phyloP scores from a whole-genome alignment of 2,888 invertebrate genomes.

The Caenorhabditis drosophilae region DNA sequence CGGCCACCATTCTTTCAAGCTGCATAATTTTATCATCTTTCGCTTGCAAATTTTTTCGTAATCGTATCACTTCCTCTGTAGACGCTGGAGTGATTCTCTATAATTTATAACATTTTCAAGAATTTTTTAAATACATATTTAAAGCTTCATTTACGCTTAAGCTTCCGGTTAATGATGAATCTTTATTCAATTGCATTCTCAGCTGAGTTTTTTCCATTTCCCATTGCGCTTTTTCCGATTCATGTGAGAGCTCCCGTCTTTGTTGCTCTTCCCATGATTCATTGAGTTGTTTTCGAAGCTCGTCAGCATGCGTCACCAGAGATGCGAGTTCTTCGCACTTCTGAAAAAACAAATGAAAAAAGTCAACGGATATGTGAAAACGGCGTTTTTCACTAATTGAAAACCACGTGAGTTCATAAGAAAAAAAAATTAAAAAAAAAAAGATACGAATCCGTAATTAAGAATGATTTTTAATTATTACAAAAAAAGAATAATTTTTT shows the following conservation, averaged over 20 bases:
- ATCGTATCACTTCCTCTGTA: slow-evolving; percentile 45
- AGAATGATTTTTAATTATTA: neutral
- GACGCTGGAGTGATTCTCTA: slow-evolving; percentile 16
- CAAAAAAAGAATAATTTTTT: neutral
- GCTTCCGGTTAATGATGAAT: slow-evolving; percentile 43
- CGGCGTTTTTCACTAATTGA: neutral
- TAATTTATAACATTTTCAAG: neutral
- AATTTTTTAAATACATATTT: neutral
- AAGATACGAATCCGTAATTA: too few species aligned
- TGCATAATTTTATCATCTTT: slow-evolving; percentile 64
- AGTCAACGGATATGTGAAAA: neutral
- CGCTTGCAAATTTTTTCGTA: slow-evolving; percentile 52
- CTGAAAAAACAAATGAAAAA: slow-evolving; percentile 21
- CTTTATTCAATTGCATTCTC: slow-evolving; percentile 56
- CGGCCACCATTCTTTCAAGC: slow-evolving; percentile 55
- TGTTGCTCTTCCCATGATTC: slow-evolving; percentile 36
- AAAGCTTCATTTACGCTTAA: slow-evolving; percentile 33
- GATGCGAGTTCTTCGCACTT: slow-evolving; percentile 43
- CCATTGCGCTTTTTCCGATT: slow-evolving; percentile 79
- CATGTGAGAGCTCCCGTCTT: slow-evolving; percentile 77
- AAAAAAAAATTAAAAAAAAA: too few species aligned
- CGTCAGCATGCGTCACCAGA: slow-evolving; percentile 21
- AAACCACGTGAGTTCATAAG: too few species aligned
- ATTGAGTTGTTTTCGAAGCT: slow-evolving; percentile 39
- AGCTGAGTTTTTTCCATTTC: slow-evolving; percentile 82